These are phyloP conservation scores for Cydia splendana DNA, from an alignment of 1,140 invertebrate genomes.

Conservation along the genomic window DNA sequence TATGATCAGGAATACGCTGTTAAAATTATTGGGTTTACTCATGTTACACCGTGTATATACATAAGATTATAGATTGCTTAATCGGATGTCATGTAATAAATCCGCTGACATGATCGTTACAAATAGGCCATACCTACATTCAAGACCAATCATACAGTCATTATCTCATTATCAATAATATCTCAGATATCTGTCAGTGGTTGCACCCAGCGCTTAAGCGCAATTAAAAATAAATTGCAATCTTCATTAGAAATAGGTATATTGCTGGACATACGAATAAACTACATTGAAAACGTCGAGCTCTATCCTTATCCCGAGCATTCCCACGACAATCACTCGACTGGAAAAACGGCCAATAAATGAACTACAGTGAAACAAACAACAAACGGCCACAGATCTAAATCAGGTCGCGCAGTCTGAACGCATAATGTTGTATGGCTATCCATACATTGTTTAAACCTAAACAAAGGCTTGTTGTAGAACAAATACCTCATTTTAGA, in stretches of 20 bases:
- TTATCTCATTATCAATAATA: not conserved
- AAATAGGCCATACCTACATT: not conserved
- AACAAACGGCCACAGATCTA: not conserved
- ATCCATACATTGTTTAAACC: slow-evolving; percentile 32
- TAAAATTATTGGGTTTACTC: no score
- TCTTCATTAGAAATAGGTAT: not conserved
- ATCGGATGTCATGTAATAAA: not conserved
- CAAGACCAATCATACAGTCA: not conserved
- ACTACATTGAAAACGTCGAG: not conserved
- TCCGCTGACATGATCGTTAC: not conserved
- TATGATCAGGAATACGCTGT: no score
- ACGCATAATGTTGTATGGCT: slow-evolving; percentile 29
- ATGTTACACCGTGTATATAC: no score
- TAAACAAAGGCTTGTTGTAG: slow-evolving; percentile 60
- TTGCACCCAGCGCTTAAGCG: no score
- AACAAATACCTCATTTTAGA: slow-evolving; percentile 70
- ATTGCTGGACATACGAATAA: not conserved
- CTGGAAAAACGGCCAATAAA: slow-evolving; percentile 4
- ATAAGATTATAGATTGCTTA: not conserved
- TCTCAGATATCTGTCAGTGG: no score
- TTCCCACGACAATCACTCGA: slow-evolving; percentile 5
- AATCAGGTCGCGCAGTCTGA: slow-evolving; percentile 27
- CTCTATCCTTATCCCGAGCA: not conserved
- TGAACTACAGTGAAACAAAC: not conserved
- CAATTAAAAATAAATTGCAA: not conserved